Evolutionary conservation across 2,888 invertebrate genomes (phyloP), one percentile per base, ranked within the genome.

Genomic region (Cephus nigrinus): DNA sequence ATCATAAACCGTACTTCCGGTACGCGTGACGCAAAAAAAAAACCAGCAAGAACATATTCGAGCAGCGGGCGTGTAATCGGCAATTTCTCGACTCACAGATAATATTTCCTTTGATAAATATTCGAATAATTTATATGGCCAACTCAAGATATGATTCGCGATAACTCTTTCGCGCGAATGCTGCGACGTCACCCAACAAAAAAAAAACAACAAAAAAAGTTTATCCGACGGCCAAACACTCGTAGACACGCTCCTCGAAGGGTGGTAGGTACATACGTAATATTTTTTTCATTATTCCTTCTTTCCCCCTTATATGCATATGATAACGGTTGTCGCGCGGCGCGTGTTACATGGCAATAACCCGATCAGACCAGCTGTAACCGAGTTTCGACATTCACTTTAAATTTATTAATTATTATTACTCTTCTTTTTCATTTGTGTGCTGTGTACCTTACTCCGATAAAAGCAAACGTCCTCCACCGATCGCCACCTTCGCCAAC

Each of bases 361-460:
- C 84, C 82, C 86, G 86, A 86, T 86, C 90, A 90, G 90, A 88
- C 90, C 90, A 90, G 90, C 90, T 90, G 90, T 83, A 89, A 88
- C 87, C 88, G 88, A 89, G 88, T 86, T 81, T 86, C 82, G 23
- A 23, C 55, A 23, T 23, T 55, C 23, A 0, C 23, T 0, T 55
- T 23, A 55, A 55, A 55, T 55, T 23, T 55, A 55, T 23, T 55
- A 4, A 55, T 55, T 23, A 55, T 55, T 55, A 55, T 55, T 55
- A 55, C 55, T 55, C 55, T 23, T 23, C 5, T 9, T 55, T 55
- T 23, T 40, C 15, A 2, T 9, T 2, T 55, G 55, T 23, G 55
- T 55, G 12, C 35, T 12, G 55, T 55, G 23, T 55, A 55, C 9
- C 23, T 9, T 55, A 15, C 9, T 23, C 9, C 2, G 55, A 55